Conservation (phyloP, 2,888 invertebrate species). For the Incurvaria masculella region DNA sequence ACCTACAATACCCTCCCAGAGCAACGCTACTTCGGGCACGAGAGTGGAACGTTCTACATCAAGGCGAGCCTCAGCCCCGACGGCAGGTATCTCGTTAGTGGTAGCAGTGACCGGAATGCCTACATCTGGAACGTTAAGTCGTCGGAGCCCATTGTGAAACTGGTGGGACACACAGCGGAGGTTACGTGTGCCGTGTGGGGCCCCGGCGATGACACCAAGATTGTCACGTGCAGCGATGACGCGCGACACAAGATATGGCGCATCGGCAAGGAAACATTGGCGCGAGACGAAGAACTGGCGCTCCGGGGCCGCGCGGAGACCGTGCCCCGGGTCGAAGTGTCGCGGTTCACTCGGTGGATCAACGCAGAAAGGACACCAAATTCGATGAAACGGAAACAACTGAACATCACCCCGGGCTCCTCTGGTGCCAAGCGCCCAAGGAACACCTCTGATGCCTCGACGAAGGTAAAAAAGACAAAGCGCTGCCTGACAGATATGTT, state of each 20-base stretch:
- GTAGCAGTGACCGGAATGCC: slow-evolving; percentile 83
- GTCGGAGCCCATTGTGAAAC: slow-evolving; percentile 63
- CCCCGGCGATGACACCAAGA: slow-evolving; percentile 50
- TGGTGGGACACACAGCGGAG: slow-evolving; percentile 79
- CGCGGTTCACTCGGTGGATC: slow-evolving; percentile 5
- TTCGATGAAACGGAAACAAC: slow-evolving; percentile 37
- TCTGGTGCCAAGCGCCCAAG: slow-evolving; percentile 10
- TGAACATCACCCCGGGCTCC: slow-evolving; percentile 22
- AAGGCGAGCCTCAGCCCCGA: slow-evolving; percentile 80
- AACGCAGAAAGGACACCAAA: slow-evolving; percentile 45
- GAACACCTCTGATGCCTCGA: background rate
- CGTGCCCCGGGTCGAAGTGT: slow-evolving; percentile 21
- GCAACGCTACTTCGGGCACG: slow-evolving; percentile 67
- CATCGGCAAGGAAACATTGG: slow-evolving; percentile 50
- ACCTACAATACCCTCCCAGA: slow-evolving; percentile 65
- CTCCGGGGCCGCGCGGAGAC: slow-evolving; percentile 47
- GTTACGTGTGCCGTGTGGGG: slow-evolving; percentile 88
- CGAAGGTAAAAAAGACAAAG: slow-evolving; percentile 27
- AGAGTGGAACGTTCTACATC: slow-evolving; percentile 80
- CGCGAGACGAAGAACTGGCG: slow-evolving; percentile 27
- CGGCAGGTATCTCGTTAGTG: slow-evolving; percentile 77
- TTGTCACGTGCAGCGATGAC: slow-evolving; percentile 85
- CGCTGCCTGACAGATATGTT: slow-evolving; percentile 41
- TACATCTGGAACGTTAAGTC: slow-evolving; percentile 78
- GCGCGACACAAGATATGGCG: slow-evolving; percentile 75